These are phyloP conservation scores for Synchiropus splendidus DNA, from an alignment of 2,113 vertebrate species.

Conservation along the genomic window DNA sequence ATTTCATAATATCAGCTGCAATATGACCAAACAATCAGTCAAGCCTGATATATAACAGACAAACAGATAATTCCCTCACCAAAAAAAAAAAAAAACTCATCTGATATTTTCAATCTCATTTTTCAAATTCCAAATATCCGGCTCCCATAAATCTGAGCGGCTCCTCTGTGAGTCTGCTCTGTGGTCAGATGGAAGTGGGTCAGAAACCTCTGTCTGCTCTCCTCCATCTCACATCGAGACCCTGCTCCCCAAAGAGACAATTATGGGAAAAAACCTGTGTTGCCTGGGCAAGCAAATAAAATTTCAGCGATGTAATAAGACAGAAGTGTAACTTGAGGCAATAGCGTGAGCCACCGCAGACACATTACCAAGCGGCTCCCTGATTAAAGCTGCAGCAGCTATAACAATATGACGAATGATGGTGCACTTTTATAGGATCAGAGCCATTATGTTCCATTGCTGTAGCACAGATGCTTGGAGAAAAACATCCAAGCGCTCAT, in stretches of 20 bases:
- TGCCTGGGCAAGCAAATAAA: constrained; percentile 33
- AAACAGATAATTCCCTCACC: no score
- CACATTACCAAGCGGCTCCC: constrained; percentile 13
- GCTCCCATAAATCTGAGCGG: neutral
- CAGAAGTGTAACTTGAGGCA: constrained; percentile 36
- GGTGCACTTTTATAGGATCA: constrained; percentile 9
- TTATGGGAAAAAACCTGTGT: constrained; percentile 46
- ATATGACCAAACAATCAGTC: no score
- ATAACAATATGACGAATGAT: constrained; percentile 29
- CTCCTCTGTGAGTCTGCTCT: constrained; percentile 20
- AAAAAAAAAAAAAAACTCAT: no score
- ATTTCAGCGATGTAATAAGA: constrained; percentile 35
- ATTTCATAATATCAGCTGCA: no score
- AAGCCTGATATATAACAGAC: no score
- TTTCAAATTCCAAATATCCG: no score
- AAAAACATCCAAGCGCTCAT: constrained; percentile 9
- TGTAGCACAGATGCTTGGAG: constrained; percentile 12
- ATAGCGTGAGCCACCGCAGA: constrained; percentile 21
- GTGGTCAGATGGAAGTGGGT: constrained; percentile 30
- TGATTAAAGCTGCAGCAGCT: constrained; percentile 31
- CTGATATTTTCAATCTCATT: no score
- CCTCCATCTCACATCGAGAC: constrained; percentile 20
- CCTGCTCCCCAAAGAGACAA: constrained; percentile 49
- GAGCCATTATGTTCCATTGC: constrained; percentile 18
- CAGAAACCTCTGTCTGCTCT: constrained; percentile 24